Conservation (phyloP, 2,797 vertebrate genomes). For the Chiroxiphia lanceolata region DNA sequence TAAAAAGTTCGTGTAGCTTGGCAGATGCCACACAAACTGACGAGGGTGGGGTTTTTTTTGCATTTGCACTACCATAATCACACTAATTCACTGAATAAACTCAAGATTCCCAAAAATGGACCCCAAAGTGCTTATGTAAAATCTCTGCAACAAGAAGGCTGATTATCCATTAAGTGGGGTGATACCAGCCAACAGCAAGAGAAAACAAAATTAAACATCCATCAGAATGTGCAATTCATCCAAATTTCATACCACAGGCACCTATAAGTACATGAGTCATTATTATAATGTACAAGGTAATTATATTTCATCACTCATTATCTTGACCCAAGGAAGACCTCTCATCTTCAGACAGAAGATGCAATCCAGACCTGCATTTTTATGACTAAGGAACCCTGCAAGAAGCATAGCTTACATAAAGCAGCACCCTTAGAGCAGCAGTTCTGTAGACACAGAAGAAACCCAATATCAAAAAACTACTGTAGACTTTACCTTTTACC, state of each 20-base stretch:
- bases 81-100: neutral
- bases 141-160: slow-evolving; percentile 16
- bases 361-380: slow-evolving; percentile 36
- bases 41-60: neutral
- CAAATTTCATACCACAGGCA: slow-evolving; percentile 47
- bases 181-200: slow-evolving; percentile 43
- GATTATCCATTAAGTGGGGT: slow-evolving; percentile 41
- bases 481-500: neutral
- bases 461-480: neutral
- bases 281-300: slow-evolving; percentile 58
- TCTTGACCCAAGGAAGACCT: slow-evolving; percentile 36
- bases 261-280: slow-evolving; percentile 62
- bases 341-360: slow-evolving; percentile 36
- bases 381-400: neutral
- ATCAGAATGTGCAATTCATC: slow-evolving; percentile 54
- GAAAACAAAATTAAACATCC: slow-evolving; percentile 60
- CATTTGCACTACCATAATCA: neutral
- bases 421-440: neutral
- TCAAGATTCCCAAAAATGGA: neutral
- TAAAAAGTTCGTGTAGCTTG: neutral
- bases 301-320: slow-evolving; percentile 61
- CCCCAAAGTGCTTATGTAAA: slow-evolving; percentile 39
- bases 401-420: neutral
- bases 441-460: neutral
- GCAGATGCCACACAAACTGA: neutral